Evolutionary conservation across 2,888 invertebrate genomes (phyloP), one percentile per base, ranked within the genome.

Genomic region (Geophilus truncorum): DNA sequence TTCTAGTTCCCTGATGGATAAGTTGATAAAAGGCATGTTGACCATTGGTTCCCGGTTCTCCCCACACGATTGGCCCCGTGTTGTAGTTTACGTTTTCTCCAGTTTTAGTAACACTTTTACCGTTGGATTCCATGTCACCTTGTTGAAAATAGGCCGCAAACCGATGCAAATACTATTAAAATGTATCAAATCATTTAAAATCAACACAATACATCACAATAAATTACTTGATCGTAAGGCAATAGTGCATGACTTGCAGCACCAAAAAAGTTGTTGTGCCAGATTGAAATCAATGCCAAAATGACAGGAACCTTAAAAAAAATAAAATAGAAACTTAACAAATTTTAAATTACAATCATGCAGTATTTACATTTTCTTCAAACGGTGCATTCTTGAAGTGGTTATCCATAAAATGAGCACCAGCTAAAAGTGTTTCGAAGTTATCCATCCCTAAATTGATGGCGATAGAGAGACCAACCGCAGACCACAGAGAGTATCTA

Each of bases 71-170:
- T 80, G 95, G 95, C 0, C 95, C 90, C 7, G 90, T 90, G n/a
- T 85, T 85, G 84, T 90, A 89, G 82, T 87, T 85, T 4, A 90
- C 90, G 12, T 85, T 84, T 18, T 76, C 77, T 4, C 82, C 82
- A 0, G 9, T 25, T 85, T 82, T 2, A 0, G 88, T 89, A 0
- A 90, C 90, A 85, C 88, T 91, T 89, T 99, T 99, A 83, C 99
- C 99, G 88, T 99, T 99, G 83, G 97, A 97, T 88, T 99, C 99
- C 99, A 99, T 98, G 86, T 98, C 98, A 3, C 98, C 98, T 89
- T 99, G 99, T 88, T 99, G 99, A 90, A 99, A 98, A 88, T 99
- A 99, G 18, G 99, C 98, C 10, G 99, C 96, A 89, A 99, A 98
- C 87, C 98, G 92, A 87, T 99, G 99, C 85, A 99, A 88, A 87